Evolutionary conservation across 1,140 invertebrate genomes (phyloP).

Genomic region (Lithobius niger): DNA sequence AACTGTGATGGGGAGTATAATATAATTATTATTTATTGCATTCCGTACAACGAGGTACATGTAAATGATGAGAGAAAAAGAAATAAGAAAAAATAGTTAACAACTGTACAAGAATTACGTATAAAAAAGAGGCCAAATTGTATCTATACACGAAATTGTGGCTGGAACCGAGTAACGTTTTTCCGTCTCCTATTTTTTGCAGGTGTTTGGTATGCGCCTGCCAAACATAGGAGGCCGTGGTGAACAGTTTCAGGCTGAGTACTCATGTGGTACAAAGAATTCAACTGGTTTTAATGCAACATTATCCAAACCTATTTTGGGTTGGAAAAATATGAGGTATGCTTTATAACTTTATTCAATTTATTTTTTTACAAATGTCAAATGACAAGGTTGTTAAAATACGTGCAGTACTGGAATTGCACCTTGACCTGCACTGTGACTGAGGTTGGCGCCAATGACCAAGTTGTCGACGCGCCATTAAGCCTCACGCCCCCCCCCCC

Average conservation of each 20-base stretch:
- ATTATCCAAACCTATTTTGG: constrained; percentile 55
- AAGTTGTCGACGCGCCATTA: too few relatives aligned
- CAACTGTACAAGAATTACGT: too few relatives aligned
- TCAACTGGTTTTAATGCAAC: constrained; percentile 55
- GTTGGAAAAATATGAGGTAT: constrained; percentile 6
- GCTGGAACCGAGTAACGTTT: too few relatives aligned
- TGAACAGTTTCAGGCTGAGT: constrained; percentile 59
- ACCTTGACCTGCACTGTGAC: constrained; percentile 3
- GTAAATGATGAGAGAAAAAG: too few relatives aligned
- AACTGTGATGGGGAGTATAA: too few relatives aligned
- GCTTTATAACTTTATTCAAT: background rate
- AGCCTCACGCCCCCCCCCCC: too few relatives aligned
- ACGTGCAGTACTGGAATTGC: background rate
- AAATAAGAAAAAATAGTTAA: too few relatives aligned
- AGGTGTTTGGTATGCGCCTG: constrained; percentile 47
- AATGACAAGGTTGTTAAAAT: background rate
- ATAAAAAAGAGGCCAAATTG: too few relatives aligned
- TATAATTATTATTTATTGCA: too few relatives aligned
- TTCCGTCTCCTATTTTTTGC: constrained; percentile 11
- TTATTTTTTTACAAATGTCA: background rate
- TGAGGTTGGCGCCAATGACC: too few relatives aligned
- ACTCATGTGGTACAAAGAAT: constrained; percentile 55
- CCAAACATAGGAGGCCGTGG: constrained; percentile 72
- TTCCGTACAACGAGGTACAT: too few relatives aligned
- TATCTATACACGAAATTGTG: too few relatives aligned